Conservation (phyloP, 2,113 vertebrate species). For the Spea multiplicata region DNA sequence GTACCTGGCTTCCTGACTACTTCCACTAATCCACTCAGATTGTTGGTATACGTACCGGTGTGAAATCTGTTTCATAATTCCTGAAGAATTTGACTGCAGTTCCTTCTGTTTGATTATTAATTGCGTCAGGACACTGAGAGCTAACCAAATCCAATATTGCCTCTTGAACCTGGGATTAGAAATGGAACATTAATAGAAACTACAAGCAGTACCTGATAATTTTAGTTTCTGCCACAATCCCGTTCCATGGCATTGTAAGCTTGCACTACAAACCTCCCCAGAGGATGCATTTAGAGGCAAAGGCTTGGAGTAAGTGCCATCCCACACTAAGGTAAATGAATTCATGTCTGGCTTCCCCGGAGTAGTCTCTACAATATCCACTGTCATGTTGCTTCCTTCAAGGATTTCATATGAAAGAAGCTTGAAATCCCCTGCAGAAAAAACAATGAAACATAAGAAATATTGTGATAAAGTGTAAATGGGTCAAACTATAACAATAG, state of each 20-base stretch:
- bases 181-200: constrained; percentile 5
- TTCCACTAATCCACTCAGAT: no score
- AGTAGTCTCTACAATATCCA: constrained; percentile 67
- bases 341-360: constrained; percentile 70
- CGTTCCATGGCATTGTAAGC: no score
- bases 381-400: constrained; percentile 58
- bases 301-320: constrained; percentile 66
- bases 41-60: constrained; percentile 48
- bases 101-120: constrained; percentile 62
- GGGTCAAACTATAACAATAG: no score
- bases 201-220: no score
- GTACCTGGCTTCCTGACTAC: no score
- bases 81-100: constrained; percentile 70
- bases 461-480: no score
- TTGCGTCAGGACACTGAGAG: constrained; percentile 66
- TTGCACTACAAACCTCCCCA: constrained; percentile 61
- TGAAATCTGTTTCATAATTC: constrained; percentile 68
- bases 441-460: neutral
- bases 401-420: constrained; percentile 61
- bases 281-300: constrained; percentile 62
- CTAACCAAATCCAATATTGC: constrained; percentile 67
- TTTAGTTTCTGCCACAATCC: no score
- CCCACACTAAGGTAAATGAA: constrained; percentile 77
- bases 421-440: constrained; percentile 72
- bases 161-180: constrained; percentile 64